Evolutionary conservation across 2,797 vertebrate genomes (phyloP).

Genomic region (Acipenser transmontanus): DNA sequence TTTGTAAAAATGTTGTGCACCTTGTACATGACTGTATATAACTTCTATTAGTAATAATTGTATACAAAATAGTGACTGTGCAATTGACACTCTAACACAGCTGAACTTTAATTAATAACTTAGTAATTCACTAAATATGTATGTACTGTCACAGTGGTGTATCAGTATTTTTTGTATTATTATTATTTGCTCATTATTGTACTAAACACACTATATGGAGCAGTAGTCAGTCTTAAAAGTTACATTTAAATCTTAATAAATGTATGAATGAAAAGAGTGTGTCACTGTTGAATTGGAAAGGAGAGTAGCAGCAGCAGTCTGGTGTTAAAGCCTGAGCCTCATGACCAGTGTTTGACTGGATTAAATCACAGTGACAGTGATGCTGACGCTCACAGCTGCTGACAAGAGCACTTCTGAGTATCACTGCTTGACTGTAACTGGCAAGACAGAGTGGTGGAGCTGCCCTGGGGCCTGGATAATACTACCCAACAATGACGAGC

Average conservation of each 20-base stretch:
- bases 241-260: conserved; percentile 24
- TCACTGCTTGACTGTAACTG: conserved; percentile 5
- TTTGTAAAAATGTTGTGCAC: not conserved
- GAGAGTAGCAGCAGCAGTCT: not conserved
- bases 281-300: not conserved
- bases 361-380: conserved; percentile 15
- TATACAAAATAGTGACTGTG: not conserved
- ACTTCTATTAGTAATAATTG: not conserved
- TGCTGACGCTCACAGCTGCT: conserved; percentile 11
- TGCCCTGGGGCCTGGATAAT: no score
- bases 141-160: not conserved
- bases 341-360: conserved; percentile 1
- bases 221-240: conserved; percentile 4
- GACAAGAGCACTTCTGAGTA: conserved; percentile 25
- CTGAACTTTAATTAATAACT: not conserved
- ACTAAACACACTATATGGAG: conserved; percentile 7
- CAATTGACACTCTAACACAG: not conserved
- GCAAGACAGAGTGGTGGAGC: no score
- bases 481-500: no score
- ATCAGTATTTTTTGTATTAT: not conserved
- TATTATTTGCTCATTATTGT: conserved; percentile 1
- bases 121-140: not conserved
- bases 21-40: not conserved
- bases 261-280: conserved; percentile 9
- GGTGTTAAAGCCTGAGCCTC: not conserved